Evolutionary conservation across 2,797 vertebrate genomes (phyloP).

Genomic region (Ctenopoma multispine): DNA sequence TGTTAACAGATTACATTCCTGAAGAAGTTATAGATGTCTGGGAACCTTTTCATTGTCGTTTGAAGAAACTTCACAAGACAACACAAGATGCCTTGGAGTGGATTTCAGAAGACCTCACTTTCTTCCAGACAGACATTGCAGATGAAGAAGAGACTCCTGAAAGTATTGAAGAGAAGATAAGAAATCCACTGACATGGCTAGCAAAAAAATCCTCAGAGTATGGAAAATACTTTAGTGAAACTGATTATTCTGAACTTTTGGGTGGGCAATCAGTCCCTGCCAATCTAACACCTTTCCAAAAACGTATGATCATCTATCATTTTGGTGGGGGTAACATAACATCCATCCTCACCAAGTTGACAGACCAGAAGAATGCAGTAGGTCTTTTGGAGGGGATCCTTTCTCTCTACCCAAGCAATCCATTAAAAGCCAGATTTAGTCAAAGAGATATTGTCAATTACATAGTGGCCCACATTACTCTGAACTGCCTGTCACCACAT

Average conservation of each 20-base stretch:
- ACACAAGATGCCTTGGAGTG: slow-evolving; percentile 85
- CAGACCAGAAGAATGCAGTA: slow-evolving; percentile 73
- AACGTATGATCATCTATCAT: slow-evolving; percentile 81
- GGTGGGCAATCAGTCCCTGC: not conserved
- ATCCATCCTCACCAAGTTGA: slow-evolving; percentile 83
- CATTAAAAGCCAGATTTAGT: slow-evolving; percentile 59
- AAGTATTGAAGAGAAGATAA: slow-evolving; percentile 73
- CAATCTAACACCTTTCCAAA: slow-evolving; percentile 74
- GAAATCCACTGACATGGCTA: slow-evolving; percentile 84
- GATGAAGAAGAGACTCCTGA: slow-evolving; percentile 66
- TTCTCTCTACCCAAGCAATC: slow-evolving; percentile 79
- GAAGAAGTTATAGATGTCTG: slow-evolving; percentile 77
- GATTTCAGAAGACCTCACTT: slow-evolving; percentile 89
- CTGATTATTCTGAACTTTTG: not conserved
- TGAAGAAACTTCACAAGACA: slow-evolving; percentile 82
- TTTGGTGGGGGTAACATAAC: slow-evolving; percentile 85
- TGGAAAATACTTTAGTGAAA: slow-evolving; percentile 81
- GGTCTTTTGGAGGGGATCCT: slow-evolving; percentile 77
- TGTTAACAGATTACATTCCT: slow-evolving; percentile 85
- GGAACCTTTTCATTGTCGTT: slow-evolving; percentile 78
- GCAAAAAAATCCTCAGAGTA: slow-evolving; percentile 76
- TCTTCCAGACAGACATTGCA: slow-evolving; percentile 87
- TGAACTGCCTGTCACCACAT: slow-evolving; percentile 79
- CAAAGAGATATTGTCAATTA: slow-evolving; percentile 83
- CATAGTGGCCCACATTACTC: slow-evolving; percentile 80